Percentiles rank a stretch among this genome's conserved stretches.
phyloP scores from a whole-genome alignment of 2,113 vertebrate genomes.

The Coreoperca whiteheadi region DNA sequence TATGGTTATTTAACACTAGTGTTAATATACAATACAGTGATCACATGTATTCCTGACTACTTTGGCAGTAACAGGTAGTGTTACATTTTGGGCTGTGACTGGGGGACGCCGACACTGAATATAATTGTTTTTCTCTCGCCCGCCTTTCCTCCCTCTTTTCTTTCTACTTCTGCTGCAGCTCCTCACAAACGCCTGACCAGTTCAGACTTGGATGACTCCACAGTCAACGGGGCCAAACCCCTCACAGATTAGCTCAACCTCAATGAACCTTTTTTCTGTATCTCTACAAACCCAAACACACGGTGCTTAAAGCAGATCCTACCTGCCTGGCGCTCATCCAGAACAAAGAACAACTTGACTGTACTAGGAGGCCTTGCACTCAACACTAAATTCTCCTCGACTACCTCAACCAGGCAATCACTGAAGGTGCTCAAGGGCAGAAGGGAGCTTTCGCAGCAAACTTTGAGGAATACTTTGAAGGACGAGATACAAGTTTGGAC shows the following conservation, averaged over 20 bases:
- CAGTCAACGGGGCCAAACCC: constrained; percentile 27
- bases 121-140: neutral
- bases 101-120: neutral
- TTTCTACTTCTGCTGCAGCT: constrained; percentile 45
- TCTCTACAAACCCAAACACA: constrained; percentile 14
- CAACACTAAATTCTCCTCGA: constrained; percentile 30
- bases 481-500: neutral
- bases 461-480: constrained; percentile 12
- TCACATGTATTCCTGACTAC: neutral
- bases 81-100: neutral
- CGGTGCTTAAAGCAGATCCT: constrained; percentile 24
- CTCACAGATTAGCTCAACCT: constrained; percentile 44
- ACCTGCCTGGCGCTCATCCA: constrained; percentile 34
- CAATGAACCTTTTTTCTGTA: constrained; percentile 14
- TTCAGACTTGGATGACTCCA: constrained; percentile 59
- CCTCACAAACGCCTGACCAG: constrained; percentile 58
- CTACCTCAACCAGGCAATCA: constrained; percentile 58
- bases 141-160: neutral
- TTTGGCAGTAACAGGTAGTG: neutral
- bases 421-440: constrained; percentile 29
- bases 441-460: neutral
- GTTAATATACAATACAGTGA: constrained; percentile 21
- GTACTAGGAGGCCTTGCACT: constrained; percentile 9
- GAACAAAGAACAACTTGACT: constrained; percentile 28
- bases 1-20: constrained; percentile 13